Evolutionary conservation across 2,888 invertebrate genomes (phyloP).

Genomic region (Polydrusus cervinus): DNA sequence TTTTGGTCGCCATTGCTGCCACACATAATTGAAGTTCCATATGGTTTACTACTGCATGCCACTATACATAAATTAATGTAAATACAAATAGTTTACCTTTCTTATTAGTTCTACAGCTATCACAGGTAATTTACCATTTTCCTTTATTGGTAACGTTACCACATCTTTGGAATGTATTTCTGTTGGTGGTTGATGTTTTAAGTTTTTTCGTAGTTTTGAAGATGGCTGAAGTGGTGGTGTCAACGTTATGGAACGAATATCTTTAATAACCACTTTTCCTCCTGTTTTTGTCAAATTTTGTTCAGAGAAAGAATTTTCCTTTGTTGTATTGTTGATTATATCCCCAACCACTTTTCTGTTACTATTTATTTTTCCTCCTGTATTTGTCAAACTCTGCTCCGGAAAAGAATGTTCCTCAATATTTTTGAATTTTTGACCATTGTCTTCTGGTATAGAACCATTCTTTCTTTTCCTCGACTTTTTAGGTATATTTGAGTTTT

Average conservation of each 20-base stretch:
- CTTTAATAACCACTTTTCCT: background rate
- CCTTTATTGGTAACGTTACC: too few species aligned
- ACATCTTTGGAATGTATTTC: background rate
- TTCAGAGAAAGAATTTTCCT: background rate
- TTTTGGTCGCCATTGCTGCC: too few species aligned
- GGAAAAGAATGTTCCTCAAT: too few species aligned
- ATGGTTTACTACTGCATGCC: too few species aligned
- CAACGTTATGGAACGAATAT: background rate
- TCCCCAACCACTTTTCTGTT: background rate
- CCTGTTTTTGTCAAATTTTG: background rate
- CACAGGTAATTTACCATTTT: too few species aligned
- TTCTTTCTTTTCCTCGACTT: background rate
- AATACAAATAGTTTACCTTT: too few species aligned
- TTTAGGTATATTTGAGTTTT: background rate
- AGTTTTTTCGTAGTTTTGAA: background rate
- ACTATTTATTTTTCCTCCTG: background rate
- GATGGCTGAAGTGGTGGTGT: background rate
- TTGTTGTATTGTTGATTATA: background rate
- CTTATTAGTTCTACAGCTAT: too few species aligned
- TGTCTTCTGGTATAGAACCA: background rate
- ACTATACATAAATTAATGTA: too few species aligned
- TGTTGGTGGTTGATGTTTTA: background rate
- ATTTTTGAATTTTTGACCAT: too few species aligned
- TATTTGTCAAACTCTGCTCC: background rate
- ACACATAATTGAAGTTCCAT: too few species aligned